Evolutionary conservation across 2,113 vertebrate species (phyloP).

Genomic region (Xerus inauris): DNA sequence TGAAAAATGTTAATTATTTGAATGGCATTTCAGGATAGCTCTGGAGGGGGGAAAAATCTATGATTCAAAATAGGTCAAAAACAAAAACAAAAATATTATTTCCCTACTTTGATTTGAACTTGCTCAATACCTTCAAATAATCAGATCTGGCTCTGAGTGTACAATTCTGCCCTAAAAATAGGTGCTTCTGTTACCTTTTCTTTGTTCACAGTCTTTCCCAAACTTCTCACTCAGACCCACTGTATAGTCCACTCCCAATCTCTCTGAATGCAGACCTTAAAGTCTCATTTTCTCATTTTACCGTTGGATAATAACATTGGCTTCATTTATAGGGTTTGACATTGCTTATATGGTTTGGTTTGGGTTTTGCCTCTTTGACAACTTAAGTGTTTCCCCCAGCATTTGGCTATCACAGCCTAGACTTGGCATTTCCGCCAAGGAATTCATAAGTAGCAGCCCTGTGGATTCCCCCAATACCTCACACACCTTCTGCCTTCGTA

Average conservation of each 20-base stretch:
- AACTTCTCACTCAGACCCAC: neutral
- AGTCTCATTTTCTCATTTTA: neutral
- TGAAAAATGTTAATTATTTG: neutral
- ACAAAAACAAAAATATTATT: neutral
- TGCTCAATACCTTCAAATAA: neutral
- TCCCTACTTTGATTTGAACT: neutral
- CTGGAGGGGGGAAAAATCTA: neutral
- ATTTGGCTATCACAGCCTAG: neutral
- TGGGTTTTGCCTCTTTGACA: neutral
- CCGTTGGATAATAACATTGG: neutral
- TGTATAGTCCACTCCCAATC: accelerated
- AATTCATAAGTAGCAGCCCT: neutral
- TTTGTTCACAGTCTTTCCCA: neutral
- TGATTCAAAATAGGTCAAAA: neutral
- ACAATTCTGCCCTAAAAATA: neutral
- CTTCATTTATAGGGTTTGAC: neutral
- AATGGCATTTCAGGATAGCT: constrained; percentile 5
- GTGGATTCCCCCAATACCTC: neutral
- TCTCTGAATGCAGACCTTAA: neutral
- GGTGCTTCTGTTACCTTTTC: accelerated
- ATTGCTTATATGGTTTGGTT: neutral
- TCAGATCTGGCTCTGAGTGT: neutral
- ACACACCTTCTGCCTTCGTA: neutral
- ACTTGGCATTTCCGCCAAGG: neutral
- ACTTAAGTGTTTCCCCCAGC: neutral